Conservation (phyloP, 2,113 vertebrate species). For the Epinephelus fuscoguttatus region DNA sequence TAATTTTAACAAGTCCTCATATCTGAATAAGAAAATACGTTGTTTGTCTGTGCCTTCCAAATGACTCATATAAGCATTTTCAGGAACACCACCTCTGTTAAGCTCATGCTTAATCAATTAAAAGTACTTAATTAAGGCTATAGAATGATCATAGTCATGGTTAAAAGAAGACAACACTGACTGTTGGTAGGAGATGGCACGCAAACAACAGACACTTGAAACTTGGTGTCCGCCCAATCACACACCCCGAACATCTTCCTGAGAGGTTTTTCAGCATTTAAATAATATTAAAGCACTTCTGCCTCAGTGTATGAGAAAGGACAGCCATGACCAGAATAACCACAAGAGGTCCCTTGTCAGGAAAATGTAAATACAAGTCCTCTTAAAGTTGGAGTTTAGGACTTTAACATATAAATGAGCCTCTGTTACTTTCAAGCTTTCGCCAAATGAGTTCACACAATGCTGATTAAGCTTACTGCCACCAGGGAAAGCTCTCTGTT, state of each 20-base stretch:
- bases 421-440: too few species aligned
- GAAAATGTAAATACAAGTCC: background rate
- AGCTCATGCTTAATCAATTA: background rate
- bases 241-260: background rate
- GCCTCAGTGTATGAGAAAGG: background rate
- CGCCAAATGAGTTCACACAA: too few species aligned
- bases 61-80: background rate
- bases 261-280: background rate
- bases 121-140: background rate
- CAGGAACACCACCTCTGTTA: background rate
- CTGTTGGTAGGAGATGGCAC: background rate
- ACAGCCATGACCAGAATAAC: background rate
- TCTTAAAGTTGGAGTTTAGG: too few species aligned
- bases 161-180: background rate
- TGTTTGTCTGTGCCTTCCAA: background rate
- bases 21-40: background rate
- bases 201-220: background rate
- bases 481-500: too few species aligned
- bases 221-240: background rate
- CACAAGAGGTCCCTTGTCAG: background rate
- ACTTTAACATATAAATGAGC: too few species aligned
- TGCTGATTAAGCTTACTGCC: too few species aligned
- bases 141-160: background rate
- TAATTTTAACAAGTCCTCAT: background rate
- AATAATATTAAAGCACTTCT: background rate